phyloP scores from a whole-genome alignment of 2,113 vertebrate species.

The Rhinopomastus cyanomelas region DNA sequence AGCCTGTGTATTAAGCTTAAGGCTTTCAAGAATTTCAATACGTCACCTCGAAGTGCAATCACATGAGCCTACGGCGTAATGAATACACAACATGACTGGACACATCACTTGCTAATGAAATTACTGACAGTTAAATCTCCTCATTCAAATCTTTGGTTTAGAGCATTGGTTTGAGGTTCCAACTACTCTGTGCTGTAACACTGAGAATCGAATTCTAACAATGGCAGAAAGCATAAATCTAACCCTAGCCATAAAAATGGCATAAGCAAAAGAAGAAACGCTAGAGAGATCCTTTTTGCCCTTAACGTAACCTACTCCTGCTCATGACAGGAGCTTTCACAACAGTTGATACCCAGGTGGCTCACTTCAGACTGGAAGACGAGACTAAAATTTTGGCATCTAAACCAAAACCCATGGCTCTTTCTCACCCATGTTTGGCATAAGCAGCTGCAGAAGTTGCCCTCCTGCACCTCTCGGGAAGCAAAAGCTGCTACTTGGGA shows the following conservation, averaged over 20 bases:
- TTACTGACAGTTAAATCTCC: not conserved
- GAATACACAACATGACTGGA: not conserved
- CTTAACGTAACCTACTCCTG: not conserved
- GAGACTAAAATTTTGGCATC: not conserved
- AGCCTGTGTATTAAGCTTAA: not conserved
- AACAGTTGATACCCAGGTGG: not conserved
- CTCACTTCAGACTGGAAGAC: not conserved
- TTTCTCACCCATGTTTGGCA: not conserved
- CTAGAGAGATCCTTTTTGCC: not conserved
- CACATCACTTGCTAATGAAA: not conserved
- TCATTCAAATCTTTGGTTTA: not conserved
- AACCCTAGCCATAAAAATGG: not conserved
- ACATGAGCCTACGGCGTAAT: not conserved
- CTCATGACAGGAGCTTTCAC: not conserved
- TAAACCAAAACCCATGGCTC: not conserved
- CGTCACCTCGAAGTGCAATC: not conserved
- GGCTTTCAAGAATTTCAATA: not conserved
- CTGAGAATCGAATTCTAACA: not conserved
- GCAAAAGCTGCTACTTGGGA: not conserved
- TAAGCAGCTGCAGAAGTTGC: constrained; percentile 8
- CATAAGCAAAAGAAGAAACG: not conserved
- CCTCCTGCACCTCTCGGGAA: not conserved
- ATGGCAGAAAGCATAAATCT: not conserved
- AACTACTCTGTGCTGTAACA: not conserved
- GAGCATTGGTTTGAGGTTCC: not conserved